Evolutionary conservation across 2,888 invertebrate genomes (phyloP).

Genomic region (Portevinia maculata): DNA sequence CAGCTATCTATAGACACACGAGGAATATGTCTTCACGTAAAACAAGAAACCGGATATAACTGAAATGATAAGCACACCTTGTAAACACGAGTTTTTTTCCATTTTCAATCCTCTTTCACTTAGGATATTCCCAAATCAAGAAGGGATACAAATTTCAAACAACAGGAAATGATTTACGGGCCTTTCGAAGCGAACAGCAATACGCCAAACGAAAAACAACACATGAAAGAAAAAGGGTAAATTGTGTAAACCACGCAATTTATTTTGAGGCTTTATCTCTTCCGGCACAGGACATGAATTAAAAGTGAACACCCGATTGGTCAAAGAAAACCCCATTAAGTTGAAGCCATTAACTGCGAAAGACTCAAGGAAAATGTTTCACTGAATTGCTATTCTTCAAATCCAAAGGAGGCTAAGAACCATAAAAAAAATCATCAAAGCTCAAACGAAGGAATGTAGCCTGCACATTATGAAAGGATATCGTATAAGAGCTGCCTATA

Average conservation of each 20-base stretch:
- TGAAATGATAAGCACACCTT: conserved; percentile 25
- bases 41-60: conserved; percentile 18
- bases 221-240: conserved; percentile 3
- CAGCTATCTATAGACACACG: too few species aligned
- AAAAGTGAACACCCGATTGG: conserved; percentile 30
- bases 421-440: conserved; percentile 12
- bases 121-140: conserved; percentile 6
- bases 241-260: conserved; percentile 29
- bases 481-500: background rate
- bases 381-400: conserved; percentile 17
- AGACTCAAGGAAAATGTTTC: background rate
- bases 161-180: conserved; percentile 34
- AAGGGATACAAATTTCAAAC: conserved; percentile 15
- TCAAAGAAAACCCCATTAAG: conserved; percentile 12
- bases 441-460: background rate
- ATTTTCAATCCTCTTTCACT: conserved; percentile 10
- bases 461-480: too few species aligned
- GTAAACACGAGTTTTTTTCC: conserved; percentile 5
- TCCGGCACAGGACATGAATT: conserved; percentile 28
- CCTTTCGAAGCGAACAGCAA: background rate
- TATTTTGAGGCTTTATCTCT: conserved; percentile 33
- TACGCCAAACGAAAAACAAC: background rate
- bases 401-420: conserved; percentile 2
- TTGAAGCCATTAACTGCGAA: background rate
- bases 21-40: background rate